Base-by-base conservation (phyloP, 2,888 invertebrate genomes). In the Arrhopalites spinosus region DNA sequence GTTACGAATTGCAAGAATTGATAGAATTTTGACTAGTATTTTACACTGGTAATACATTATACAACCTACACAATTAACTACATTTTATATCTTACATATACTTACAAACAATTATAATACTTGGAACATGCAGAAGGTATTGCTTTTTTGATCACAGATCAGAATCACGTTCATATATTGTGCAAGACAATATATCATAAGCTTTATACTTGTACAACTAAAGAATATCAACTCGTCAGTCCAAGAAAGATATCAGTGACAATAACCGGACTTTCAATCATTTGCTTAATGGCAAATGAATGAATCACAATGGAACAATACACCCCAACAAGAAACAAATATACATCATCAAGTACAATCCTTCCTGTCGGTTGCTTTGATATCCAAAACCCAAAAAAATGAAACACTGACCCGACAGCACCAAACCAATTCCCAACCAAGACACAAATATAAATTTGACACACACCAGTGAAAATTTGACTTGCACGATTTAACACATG, bases 381-480 rank as follows among this genome's bases (percentile, higher is more conserved):
- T 20, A 23, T 20, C 15, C 17, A 20, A 8, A 66, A 45, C 15
- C 17, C 20, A 23, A 66, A 66, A 45, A 43, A 66, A 15, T 23
- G 1, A 23, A 43, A 7, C 43, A 66, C 36, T 5, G 25, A n/a
- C n/a, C 66, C 66, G 2, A 66, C 13, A 20, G 36, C 66, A 2
- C 66, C 66, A 43, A 20, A 66, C 43, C 43, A 36, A 43, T 66
- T 66, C 2, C 20, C 1, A 7, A 45, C 66, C 23, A 45, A 25
- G n/a, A 1, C 20, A 43, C 66, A 66, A 45, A 43, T 66, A 23
- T 45, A 66, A 36, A 36, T 36, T 11, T n/a, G n/a, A n/a, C n/a
- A n/a, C 15, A 64, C 20, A 30, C 66, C 43, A 23, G 66, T 66
- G 11, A 66, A 45, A 45, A 66, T n/a, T 45, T 43, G 66, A 66